Conservation (phyloP, 2,888 invertebrate species). For the Chloroclysta siterata region DNA sequence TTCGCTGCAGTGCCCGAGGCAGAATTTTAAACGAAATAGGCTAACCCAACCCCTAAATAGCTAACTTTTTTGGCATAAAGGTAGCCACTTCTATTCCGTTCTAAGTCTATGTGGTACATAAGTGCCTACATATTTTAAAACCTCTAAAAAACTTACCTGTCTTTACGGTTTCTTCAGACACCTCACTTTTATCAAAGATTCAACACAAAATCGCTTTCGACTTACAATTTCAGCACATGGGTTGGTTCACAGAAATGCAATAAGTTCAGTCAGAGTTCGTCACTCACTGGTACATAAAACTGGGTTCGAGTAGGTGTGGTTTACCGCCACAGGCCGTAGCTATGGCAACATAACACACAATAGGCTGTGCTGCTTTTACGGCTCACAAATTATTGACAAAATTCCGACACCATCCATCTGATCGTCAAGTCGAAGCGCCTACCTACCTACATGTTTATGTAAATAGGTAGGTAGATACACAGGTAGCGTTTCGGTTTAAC, state of each 20-base stretch:
- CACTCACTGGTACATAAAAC: constrained; percentile 59
- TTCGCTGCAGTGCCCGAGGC: no score
- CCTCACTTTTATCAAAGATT: neutral
- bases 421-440: constrained; percentile 24
- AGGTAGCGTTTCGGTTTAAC: neutral
- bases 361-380: constrained; percentile 52
- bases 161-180: neutral
- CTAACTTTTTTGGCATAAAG: no score
- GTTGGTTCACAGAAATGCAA: constrained; percentile 15
- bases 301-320: constrained; percentile 73
- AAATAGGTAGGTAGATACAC: neutral
- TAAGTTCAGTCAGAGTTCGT: constrained; percentile 41
- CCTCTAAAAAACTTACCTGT: no score
- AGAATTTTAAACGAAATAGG: no score
- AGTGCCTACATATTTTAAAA: no score
- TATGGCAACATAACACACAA: constrained; percentile 74
- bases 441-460: constrained; percentile 10
- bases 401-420: constrained; percentile 56
- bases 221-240: constrained; percentile 16
- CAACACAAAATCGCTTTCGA: neutral
- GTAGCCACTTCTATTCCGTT: no score
- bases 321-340: constrained; percentile 62
- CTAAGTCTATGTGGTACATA: no score
- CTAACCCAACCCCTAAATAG: no score
- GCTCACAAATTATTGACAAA: constrained; percentile 73